phyloP scores from a whole-genome alignment of 2,888 invertebrate species.

The Microctonus hyperodae region DNA sequence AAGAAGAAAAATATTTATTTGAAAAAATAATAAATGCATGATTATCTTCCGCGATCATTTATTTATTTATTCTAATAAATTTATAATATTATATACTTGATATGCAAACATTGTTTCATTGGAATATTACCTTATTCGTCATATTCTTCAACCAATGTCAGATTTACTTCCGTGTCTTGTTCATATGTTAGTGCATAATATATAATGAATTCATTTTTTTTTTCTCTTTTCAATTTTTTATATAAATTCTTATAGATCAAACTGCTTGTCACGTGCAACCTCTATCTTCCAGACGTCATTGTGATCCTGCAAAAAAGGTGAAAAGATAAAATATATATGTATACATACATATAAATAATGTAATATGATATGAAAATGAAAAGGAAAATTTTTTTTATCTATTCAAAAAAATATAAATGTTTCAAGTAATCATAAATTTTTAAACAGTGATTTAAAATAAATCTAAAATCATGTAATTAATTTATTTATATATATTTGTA shows the following conservation, averaged over 20 bases:
- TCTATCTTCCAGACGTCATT: slow-evolving; percentile 21
- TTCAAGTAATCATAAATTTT: no score
- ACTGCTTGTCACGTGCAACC: slow-evolving; percentile 28
- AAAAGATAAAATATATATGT: background rate
- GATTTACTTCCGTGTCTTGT: background rate
- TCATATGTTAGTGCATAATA: slow-evolving; percentile 5
- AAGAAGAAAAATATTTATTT: background rate
- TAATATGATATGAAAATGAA: background rate
- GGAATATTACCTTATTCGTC: background rate
- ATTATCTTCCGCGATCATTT: background rate
- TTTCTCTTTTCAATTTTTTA: background rate
- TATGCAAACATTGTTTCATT: background rate
- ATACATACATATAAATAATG: background rate
- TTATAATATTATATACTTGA: background rate
- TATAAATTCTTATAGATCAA: slow-evolving; percentile 9
- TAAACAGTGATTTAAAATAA: no score
- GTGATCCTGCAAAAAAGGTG: slow-evolving; percentile 9
- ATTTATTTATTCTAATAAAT: background rate
- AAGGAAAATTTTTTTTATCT: no score
- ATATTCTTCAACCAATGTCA: background rate
- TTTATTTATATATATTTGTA: no score
- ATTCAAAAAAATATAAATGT: no score
- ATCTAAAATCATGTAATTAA: no score
- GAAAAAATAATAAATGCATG: no score
- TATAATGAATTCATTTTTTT: slow-evolving; percentile 9